Base-by-base conservation (phyloP, 2,113 vertebrate species). In the Scomber japonicus region DNA sequence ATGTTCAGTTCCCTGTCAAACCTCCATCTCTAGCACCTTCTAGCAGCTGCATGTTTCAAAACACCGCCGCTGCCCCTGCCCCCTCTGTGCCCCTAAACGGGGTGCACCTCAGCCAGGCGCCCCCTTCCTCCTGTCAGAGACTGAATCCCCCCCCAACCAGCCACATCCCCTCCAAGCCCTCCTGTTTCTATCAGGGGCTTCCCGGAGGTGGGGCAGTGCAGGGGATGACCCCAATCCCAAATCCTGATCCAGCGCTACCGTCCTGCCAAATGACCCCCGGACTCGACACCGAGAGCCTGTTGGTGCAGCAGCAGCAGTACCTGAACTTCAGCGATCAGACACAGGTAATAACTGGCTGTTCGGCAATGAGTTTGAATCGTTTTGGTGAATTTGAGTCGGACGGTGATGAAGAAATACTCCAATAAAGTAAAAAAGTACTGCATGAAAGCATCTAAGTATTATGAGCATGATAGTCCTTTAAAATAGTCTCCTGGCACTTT, bases 241-340 rank as follows among this genome's bases (percentile, higher is more conserved):
- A 88, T 13, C 65, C 81, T 2, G 68, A 54, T 5, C 83, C 82
- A 27, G 85, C 70, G 9, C n/a, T 11, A 0, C 30, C 61, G 11
- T 56, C 63, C 3, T 93, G 87, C 76, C 89, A 85, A 5, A 71
- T 88, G 0, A 4, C 73, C 8, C 17, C 24, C 2, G 81, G 71
- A 19, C 80, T 92, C 5, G 50, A 80, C 75, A 46, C 75, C 0
- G 85, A 88, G 0, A 16, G 21, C 27, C 78, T 75, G 0, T 4
- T 51, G 1, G 59, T 49, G 1, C 61, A 68, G 46, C 90, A 67
- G 0, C 92, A 87, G 76, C 81, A 46, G 0, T 91, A 81, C 67
- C 82, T 90, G 3, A 78, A 75, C 82, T 95, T 89, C 21, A 85
- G 68, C 14, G 76, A 82, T 27, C 91, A 92, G 71, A 86, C 79